Evolutionary conservation across 1,140 invertebrate species (phyloP), one percentile per base, ranked within the genome.

Genomic region (Leptinotarsa defecta): DNA sequence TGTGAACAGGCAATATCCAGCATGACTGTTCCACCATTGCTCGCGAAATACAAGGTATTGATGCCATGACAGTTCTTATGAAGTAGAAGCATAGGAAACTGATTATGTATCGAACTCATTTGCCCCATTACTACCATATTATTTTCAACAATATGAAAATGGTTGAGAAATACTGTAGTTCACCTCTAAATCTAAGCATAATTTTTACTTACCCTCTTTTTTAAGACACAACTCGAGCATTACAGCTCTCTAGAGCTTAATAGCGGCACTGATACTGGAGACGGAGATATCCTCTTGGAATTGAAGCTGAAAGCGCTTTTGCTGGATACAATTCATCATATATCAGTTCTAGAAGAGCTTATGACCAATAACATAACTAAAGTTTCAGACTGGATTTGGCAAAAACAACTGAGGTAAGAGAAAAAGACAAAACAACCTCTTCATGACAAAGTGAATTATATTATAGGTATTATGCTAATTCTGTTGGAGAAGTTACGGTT

Each of bases 281-380:
- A 77, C 13, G 67, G 68, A n/a, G 76, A 80, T 69, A 82, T 73
- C 67, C 68, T 81, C n/a, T 85, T 91, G 57, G 87, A 89, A 81
- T 83, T 90, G n/a, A 94, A 94, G 85, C 84, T 92, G 64, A 88
- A 90, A 81, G 87, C 90, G 8, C 88, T 99, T n/a, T 91, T 99
- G 76, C 86, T 99, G 71, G 98, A 99, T 83, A 93, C 95, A 1
- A 96, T 98, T 75, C 95, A 99, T 89, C 93, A 96, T 85, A 91
- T 96, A 61, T 89, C 91, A 73, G 90, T 99, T 4, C 90, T 98
- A 15, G 91, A 94, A 80, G 87, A 91, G 79, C 87, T 99, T 17
- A 89, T 96, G 48, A 86, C 90, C 17, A 87, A 89, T 43, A 91
- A 91, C 82, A 89, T 92, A 1, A 89, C 88, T 13, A 89, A 89